Evolutionary conservation across 2,888 invertebrate genomes (phyloP), one percentile per base, ranked within the genome.

Genomic region (Graphium colonna): DNA sequence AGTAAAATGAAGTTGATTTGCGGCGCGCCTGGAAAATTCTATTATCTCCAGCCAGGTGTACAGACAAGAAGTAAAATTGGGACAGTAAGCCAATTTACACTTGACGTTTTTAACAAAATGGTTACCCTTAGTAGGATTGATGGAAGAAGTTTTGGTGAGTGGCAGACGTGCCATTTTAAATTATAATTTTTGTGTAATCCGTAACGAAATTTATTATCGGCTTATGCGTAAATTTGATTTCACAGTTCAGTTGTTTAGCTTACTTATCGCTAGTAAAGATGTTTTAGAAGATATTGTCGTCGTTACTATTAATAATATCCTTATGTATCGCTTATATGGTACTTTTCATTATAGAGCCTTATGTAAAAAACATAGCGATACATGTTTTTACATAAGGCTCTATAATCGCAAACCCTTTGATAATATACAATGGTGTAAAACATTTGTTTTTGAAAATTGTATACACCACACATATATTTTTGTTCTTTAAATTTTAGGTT

Each of bases 11-110:
- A 52, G 42, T 52, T 47, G 52, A 52, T 52, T 52, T 52, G 52
- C 47, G 52, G 52, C 36, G 44, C 16, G 47, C 42, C 52, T 42
- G 47, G 33, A 17, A 52, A 52, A 52, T 52, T 47, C 52, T 52
- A 47, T 52, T 52, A 52, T 52, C 42, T 52, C 47, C 52, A 42
- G 52, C 52, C 47, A 52, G 52, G 47, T 52, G 52, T 52, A 52
- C 8, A 47, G 42, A 42, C 15, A 36, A 46, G 16, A 52, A 40
- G 52, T 52, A 26, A 46, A 46, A 52, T 36, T 52, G 33, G 33
- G 46, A 15, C 40, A 46, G 52, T 46, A 46, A 42, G 39, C 13
- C 31, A 43, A 44, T 36, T 44, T 21, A 45, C 17, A 33, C 13
- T 28, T 13, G 13, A 21, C 13, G 21, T 21, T n/a, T 26, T n/a